Evolutionary conservation across 2,888 invertebrate species (phyloP), one percentile per base, ranked within the genome.

Genomic region (Drosophila pseudotakahashii): DNA sequence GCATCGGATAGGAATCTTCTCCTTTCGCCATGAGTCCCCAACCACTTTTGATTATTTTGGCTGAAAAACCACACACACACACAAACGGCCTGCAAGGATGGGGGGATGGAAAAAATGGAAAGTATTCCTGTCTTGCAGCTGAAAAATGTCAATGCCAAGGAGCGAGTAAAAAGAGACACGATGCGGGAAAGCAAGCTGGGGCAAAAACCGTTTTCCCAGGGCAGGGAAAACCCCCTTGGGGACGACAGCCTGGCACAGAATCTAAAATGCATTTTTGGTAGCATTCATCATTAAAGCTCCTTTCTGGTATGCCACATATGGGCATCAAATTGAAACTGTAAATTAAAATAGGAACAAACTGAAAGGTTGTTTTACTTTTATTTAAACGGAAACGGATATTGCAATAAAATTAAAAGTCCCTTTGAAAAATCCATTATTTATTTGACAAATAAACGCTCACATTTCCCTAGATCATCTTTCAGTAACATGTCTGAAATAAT

Each of bases 21-120:
- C 58, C 74, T 64, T 50, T 62, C 39, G 68, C 67, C 47, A 41
- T 48, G 30, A 39, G 16, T 67, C 57, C 73, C 52, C 37, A 58
- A 68, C 68, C 76, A 70, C 62, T 69, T 81, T 78, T 78, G 78
- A 75, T 78, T 81, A 76, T 75, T 72, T 71, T 52, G 59, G 61
- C 52, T 55, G 36, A 54, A 53, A 71, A 71, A 16, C 54, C 67
- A 44, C 55, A 58, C 32, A 34, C 11, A 45, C 47, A 42, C 42
- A 54, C 39, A 16, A 32, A 37, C 23, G 39, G 59, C n/a, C 23
- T 47, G 59, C n/a, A 45, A 55, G 32, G n/a, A n/a, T n/a, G n/a
- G 2, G 37, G 13, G 23, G 26, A 10, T 0, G 11, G 11, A 51
- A 42, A 68, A 74, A 62, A 67, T 71, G 19, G 51, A 51, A 69